Conservation (phyloP, 2,888 invertebrate genomes). For the Dascillus cervinus region DNA sequence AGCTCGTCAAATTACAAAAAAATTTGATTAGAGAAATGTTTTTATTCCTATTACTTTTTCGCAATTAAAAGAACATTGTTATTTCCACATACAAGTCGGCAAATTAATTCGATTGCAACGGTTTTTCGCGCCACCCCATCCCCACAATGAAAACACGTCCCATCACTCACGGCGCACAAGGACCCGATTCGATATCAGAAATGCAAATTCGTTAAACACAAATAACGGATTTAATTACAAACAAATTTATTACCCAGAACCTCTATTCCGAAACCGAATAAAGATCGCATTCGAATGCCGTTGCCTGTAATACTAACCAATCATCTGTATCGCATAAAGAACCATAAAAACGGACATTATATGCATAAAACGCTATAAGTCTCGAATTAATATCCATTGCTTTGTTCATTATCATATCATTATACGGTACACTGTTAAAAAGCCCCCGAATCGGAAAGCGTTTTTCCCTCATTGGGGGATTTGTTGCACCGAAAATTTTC, state of each 20-base stretch:
- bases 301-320: conserved; percentile 39
- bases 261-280: conserved; percentile 12
- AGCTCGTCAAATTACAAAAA: too few species aligned
- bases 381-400: conserved; percentile 39
- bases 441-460: too few species aligned
- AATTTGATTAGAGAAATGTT: too few species aligned
- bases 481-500: too few species aligned
- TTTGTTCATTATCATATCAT: conserved; percentile 38
- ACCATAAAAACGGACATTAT: conserved; percentile 43
- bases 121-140: too few species aligned
- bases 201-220: conserved; percentile 35
- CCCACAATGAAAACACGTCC: too few species aligned
- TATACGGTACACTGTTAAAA: conserved; percentile 18
- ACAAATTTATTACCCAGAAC: conserved; percentile 1
- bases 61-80: too few species aligned
- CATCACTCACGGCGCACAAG: too few species aligned
- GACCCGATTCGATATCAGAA: conserved; percentile 16
- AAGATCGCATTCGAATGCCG: conserved; percentile 25
- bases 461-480: too few species aligned
- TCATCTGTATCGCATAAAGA: conserved; percentile 44
- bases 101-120: too few species aligned
- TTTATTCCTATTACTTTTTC: too few species aligned
- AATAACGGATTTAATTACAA: conserved; percentile 38
- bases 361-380: conserved; percentile 42
- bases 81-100: too few species aligned